These are phyloP conservation scores for Myrmophylax atrothorax DNA, from an alignment of 2,113 vertebrate species.

Conservation along the genomic window DNA sequence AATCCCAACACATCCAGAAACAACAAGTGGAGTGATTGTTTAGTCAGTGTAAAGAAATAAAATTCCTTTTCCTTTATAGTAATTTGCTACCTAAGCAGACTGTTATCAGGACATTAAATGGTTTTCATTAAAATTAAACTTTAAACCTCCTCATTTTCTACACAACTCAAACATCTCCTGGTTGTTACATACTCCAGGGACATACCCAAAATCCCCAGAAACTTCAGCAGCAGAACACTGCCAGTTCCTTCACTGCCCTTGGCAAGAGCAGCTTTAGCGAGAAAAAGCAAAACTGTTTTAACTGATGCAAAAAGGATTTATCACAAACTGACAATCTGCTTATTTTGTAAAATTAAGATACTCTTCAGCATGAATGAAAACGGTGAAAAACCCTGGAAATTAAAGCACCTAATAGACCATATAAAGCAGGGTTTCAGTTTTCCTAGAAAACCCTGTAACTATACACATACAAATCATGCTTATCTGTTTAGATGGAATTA, in stretches of 20 bases:
- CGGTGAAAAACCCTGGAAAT: background rate
- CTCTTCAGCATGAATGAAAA: background rate
- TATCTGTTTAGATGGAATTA: conserved; percentile 38
- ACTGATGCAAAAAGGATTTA: background rate
- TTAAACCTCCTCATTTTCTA: background rate
- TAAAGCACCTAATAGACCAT: background rate
- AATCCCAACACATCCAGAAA: background rate
- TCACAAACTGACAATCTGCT: background rate
- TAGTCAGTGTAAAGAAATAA: background rate
- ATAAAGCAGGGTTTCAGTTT: background rate
- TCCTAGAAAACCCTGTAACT: background rate
- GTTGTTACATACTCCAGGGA: background rate
- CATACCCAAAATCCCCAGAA: background rate
- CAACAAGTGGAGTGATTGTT: background rate
- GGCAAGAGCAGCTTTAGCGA: background rate
- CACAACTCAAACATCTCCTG: background rate
- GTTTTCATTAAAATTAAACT: background rate
- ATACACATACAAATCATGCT: background rate
- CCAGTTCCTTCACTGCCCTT: background rate
- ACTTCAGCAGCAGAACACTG: background rate
- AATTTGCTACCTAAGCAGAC: background rate
- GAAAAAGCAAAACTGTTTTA: background rate
- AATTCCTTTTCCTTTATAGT: background rate
- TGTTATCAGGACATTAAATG: background rate
- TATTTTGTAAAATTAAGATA: background rate